Evolutionary conservation across 2,797 vertebrate species (phyloP), one percentile per base, ranked within the genome.

Genomic region (Nannoperca australis): DNA sequence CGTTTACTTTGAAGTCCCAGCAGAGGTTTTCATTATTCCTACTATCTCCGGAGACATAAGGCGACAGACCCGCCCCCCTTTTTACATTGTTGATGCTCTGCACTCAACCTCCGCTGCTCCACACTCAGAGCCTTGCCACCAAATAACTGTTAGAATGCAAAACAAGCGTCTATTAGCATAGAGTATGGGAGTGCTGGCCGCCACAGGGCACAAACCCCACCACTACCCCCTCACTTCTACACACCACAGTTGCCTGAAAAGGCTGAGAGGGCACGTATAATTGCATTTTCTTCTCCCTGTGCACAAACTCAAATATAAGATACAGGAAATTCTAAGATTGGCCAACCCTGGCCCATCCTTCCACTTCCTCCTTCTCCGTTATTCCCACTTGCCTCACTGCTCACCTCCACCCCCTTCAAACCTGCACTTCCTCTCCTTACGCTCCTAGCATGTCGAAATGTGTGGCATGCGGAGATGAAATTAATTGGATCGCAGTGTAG

Each of bases 401-500:
- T 82, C 87, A 83, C 89, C 88, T 87, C 56, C 84, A 78, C 71
- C 85, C 78, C 82, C 64, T 79, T 89, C 87, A 85, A 89, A 92
- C 83, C 82, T 87, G 73, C 69, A 75, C 80, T 83, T 88, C 89
- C 76, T 83, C 81, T 85, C 78, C 80, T 72, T 70, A 72, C 3
- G 83, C 91, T 88, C 70, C 86, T 91, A 89, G 93, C 91, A 86
- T 93, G 91, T 94, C 74, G 73, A 90, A 91, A 93, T 89, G 88
- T 88, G 88, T 85, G 84, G 89, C 61, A 79, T 88, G 92, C 74
- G 63, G 85, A 91, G 91, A 89, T 89, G 88, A 92, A 94, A 95
- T 95, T 93, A 95, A 95, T 95, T 94, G 94, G 93, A 91, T 95
- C 90, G 78, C 87, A 80, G 85, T 80, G 86, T 92, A 81, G 92